Evolutionary conservation across 35 echinoderm and acorn worm genomes (phyloP), one percentile per base, ranked within the genome.

Genomic region (Diadema setosum): DNA sequence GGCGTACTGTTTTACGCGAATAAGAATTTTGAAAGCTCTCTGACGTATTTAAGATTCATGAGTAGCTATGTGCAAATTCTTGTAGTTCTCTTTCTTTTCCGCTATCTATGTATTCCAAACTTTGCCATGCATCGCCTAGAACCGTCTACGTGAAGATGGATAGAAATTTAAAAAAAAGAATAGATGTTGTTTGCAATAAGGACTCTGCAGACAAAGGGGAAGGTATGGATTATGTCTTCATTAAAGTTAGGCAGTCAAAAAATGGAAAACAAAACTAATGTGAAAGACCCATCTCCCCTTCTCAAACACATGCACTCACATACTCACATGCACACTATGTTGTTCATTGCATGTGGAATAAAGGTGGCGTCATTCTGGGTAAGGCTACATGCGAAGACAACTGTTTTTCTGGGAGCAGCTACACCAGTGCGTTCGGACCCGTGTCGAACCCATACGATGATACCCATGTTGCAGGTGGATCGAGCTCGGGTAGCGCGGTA

Each of bases 341-440:
- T 1, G 9, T 0, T 11, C 65, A 41, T 80, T 42, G 12, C 15
- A 2, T 80, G 14, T 48, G 7, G 46, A 15, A 50, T 57, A 35
- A 39, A 94, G 93, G 93, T 34, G 93, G 87, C 46, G 48, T 18
- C 5, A 94, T 94, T 30, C 23, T 80, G 4, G 93, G 93, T 5
- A 94, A 94, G 58, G 14, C 93, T 9, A 59, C 40, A 17, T 90
- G 87, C 74, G 93, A 94, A 42, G 81, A 90, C 73, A 70, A 75
- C 5, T 90, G 87, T 82, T 80, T 81, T 5, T 85, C 87, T 39
- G 93, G 82, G 16, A 26, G 26, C 5, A 94, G 93, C 42, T 87
- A 64, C 42, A 90, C 87, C 0, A 42, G 80, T 42, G 69, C 43
- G 29, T 81, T 83, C 61, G 93, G 87, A 17, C 93, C 93, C 30